A percentile compares a stretch with the other conserved stretches of the same genome.
phyloP scores from a whole-genome alignment of 1,140 invertebrate species.

The Drusus annulatus region DNA sequence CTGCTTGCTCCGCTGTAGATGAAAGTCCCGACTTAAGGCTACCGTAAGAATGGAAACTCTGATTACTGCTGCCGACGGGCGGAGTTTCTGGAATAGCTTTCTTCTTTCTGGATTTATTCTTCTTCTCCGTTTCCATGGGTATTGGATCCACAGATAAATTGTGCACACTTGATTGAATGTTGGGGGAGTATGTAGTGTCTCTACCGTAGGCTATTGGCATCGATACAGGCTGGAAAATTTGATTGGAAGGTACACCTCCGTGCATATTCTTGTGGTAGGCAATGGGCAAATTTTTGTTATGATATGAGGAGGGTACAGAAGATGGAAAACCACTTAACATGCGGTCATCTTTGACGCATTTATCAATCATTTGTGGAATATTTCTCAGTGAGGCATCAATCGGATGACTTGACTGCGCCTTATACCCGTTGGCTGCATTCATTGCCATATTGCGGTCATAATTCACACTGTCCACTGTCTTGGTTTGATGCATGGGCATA shows the following conservation, averaged over 20 bases:
- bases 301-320: constrained; percentile 62
- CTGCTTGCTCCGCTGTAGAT: constrained; percentile 70
- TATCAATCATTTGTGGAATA: constrained; percentile 75
- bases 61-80: not conserved
- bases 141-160: constrained; percentile 59
- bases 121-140: constrained; percentile 47
- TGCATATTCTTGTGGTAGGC: constrained; percentile 61
- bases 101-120: constrained; percentile 50
- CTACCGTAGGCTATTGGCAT: constrained; percentile 43
- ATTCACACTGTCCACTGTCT: constrained; percentile 23
- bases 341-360: constrained; percentile 73
- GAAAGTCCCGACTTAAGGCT: constrained; percentile 58
- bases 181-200: constrained; percentile 58
- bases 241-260: constrained; percentile 24
- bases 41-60: constrained; percentile 43
- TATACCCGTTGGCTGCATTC: constrained; percentile 39
- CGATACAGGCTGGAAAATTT: constrained; percentile 41
- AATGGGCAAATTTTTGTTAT: constrained; percentile 67
- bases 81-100: constrained; percentile 33
- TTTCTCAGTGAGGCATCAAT: constrained; percentile 68
- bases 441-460: constrained; percentile 32
- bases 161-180: constrained; percentile 64
- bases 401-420: constrained; percentile 63
- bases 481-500: constrained; percentile 26
- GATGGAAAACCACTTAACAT: constrained; percentile 66